Evolutionary conservation across 2,113 vertebrate species (phyloP).

Genomic region (Maccullochella peelii): DNA sequence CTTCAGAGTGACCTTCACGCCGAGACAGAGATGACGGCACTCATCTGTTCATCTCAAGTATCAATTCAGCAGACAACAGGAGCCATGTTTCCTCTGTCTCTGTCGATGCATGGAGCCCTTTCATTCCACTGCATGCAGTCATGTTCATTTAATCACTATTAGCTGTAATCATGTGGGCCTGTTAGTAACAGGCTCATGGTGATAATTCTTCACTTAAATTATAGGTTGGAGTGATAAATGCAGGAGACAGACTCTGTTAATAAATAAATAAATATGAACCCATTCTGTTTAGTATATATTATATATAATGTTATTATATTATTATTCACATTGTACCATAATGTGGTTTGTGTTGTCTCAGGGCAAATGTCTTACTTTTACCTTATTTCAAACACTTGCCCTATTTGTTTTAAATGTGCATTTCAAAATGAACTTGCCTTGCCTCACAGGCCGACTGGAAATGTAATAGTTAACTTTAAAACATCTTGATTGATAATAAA

Average conservation of each 20-base stretch:
- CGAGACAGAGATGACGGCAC: constrained; percentile 84
- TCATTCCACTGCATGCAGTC: constrained; percentile 70
- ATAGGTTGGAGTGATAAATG: not conserved
- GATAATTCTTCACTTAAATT: not conserved
- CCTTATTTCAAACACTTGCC: not conserved
- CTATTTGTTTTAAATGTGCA: not conserved
- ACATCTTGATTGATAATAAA: not conserved
- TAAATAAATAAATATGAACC: no score
- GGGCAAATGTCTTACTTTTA: not conserved
- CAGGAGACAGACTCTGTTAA: not conserved
- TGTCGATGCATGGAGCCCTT: constrained; percentile 43
- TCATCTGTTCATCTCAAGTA: constrained; percentile 87
- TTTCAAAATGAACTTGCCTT: not conserved
- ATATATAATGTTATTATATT: no score
- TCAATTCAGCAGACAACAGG: not conserved
- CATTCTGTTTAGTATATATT: no score
- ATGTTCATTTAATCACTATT: constrained; percentile 57
- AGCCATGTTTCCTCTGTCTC: constrained; percentile 17
- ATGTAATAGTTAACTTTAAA: not conserved
- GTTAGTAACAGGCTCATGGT: not conserved
- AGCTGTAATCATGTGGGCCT: constrained; percentile 33
- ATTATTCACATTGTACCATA: not conserved
- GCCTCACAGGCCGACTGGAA: not conserved
- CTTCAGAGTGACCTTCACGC: constrained; percentile 88
- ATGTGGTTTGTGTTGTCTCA: not conserved